A percentile compares a stretch with the other conserved stretches of the same genome.
Evolutionary conservation across 2,113 vertebrate genomes (phyloP).

Genomic region (Sakesphorus luctuosus): DNA sequence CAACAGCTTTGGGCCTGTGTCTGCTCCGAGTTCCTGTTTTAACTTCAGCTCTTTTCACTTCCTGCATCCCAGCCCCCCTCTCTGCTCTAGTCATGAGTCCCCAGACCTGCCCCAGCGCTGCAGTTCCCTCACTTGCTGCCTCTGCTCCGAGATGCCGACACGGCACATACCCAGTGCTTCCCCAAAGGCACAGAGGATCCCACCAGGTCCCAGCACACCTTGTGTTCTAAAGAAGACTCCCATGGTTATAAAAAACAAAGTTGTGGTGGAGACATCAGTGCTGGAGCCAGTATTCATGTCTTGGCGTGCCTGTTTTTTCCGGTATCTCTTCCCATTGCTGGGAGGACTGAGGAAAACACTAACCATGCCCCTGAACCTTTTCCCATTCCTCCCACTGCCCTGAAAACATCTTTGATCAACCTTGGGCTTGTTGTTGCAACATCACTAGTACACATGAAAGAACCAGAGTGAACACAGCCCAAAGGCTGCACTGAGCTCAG

Average conservation of each 20-base stretch:
- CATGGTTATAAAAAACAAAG: background rate
- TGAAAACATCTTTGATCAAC: background rate
- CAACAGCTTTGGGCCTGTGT: background rate
- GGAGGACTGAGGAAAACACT: background rate
- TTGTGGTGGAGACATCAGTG: background rate
- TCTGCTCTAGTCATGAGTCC: background rate
- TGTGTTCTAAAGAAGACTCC: background rate
- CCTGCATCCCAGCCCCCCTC: constrained; percentile 28
- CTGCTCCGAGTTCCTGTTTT: constrained; percentile 46
- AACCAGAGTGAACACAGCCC: background rate
- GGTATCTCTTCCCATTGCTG: background rate
- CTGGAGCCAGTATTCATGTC: background rate
- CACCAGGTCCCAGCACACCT: background rate
- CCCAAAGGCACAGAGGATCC: background rate
- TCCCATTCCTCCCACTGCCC: background rate
- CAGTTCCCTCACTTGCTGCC: background rate
- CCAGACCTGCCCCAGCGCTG: background rate
- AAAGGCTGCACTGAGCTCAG: background rate
- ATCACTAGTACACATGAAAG: background rate
- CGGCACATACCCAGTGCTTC: rapidly evolving
- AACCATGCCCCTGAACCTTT: background rate
- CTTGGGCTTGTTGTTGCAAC: background rate
- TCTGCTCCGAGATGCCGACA: rapidly evolving
- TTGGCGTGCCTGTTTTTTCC: background rate
- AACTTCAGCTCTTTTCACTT: constrained; percentile 4